Evolutionary conservation across 2,113 vertebrate species (phyloP), one percentile per base, ranked within the genome.

Genomic region (Lontra canadensis): DNA sequence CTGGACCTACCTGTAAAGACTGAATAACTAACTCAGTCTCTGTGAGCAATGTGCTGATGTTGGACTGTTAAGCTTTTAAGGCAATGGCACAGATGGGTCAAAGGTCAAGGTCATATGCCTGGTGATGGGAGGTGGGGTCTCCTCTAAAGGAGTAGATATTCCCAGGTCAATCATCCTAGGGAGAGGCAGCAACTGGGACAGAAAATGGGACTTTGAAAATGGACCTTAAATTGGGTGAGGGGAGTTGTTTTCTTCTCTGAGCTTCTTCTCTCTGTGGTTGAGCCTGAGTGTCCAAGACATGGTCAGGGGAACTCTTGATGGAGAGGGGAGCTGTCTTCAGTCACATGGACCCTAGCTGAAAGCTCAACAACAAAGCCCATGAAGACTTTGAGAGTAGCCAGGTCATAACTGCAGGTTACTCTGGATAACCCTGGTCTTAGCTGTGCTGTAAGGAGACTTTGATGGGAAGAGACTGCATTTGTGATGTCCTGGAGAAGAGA

Each of bases 131-230:
- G 29, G 15, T 92, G 23, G 29, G 2, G 17, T 90, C 78, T 96
- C 34, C 26, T 69, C 71, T 81, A 55, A 90, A 91, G 61, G 5
- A 93, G 36, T 49, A 92, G 44, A 44, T 92, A n/a, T 65, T 93
- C 59, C 44, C 13, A 59, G 8, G 14, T 63, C 10, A 71, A 13
- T 59, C 10, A 57, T 15, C 6, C 26, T 85, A 36, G 14, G 21
- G 78, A 81, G n/a, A 90, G 12, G 17, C 17, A 81, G 49, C 55
- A 94, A 15, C 14, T 85, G 36, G 42, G 83, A 78, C 26, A 93
- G 63, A 86, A 97, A 96, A 78, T 47, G 15, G 63, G 59, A 73
- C n/a, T 94, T 95, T 93, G 55, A 89, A 96, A 55, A 31, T 96
- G n/a, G 31, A 82, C 26, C 20, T 80, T 84, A 85, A 90, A 34